Conservation (phyloP, 2,797 vertebrate genomes). For the Thamnophis elegans region DNA sequence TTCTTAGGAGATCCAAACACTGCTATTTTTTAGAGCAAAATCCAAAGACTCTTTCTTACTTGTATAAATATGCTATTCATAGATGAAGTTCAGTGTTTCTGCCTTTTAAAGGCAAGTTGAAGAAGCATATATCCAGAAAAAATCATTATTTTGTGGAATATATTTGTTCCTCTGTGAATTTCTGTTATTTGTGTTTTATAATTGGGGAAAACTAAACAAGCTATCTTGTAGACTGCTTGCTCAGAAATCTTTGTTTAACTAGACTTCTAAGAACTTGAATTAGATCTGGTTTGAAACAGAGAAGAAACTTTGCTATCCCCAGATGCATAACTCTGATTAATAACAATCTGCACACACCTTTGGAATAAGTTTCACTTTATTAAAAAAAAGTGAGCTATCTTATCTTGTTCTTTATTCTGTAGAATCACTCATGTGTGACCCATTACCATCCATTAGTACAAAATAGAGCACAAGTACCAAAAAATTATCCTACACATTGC, state of each 20-base stretch:
- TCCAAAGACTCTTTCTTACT: not conserved
- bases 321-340: slow-evolving; percentile 60
- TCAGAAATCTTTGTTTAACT: slow-evolving; percentile 53
- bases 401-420: slow-evolving; percentile 63
- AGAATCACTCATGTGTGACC: slow-evolving; percentile 64
- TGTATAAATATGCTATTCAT: too few relatives aligned
- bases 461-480: slow-evolving; percentile 60
- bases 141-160: not conserved
- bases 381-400: slow-evolving; percentile 64
- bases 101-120: not conserved
- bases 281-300: slow-evolving; percentile 54
- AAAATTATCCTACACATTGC: slow-evolving; percentile 62
- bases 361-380: slow-evolving; percentile 57
- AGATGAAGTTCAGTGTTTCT: not conserved
- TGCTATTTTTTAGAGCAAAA: not conserved
- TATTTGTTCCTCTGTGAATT: slow-evolving; percentile 9
- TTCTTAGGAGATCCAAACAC: not conserved
- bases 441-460: slow-evolving; percentile 62
- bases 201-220: slow-evolving; percentile 17
- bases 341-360: slow-evolving; percentile 31
- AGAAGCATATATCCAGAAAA: not conserved
- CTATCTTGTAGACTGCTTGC: slow-evolving; percentile 30
- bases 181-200: slow-evolving; percentile 34
- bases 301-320: slow-evolving; percentile 27
- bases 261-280: slow-evolving; percentile 46